Evolutionary conservation across 1,140 invertebrate genomes (phyloP), one percentile per base, ranked within the genome.

Genomic region (Nebria ingens): DNA sequence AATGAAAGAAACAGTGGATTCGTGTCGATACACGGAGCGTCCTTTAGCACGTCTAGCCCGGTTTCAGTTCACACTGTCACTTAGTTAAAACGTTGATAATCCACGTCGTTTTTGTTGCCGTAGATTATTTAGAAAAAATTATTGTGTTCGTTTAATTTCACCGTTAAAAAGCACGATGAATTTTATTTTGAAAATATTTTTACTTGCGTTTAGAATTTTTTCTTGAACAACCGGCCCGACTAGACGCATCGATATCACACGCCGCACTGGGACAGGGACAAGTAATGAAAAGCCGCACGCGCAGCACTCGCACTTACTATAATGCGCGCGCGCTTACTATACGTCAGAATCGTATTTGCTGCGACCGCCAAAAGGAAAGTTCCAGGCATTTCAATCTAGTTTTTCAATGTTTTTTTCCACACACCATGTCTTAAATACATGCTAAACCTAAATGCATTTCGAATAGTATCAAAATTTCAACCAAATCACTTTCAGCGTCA

Each of bases 211-310:
- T 29, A 29, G 25, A 29, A 29, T 29, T 6, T 45, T 11, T 45
- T 45, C 9, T 45, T 3, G 40, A 45, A 45, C 40, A 45, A 45
- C 40, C 17, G 38, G 34, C 34, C 38, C 53, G 25, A 23, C 13
- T 49, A 54, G 22, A 45, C 42, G 21, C 42, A 25, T 19, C 22
- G 19, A 12, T 50, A 51, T 20, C 55, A 51, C 45, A 51, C 38
- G 21, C 45, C 21, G 19, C 21, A 49, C 21, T 20, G 45, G 29
- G 21, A 25, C 19, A 23, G 15, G 50, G 19, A 9, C 2, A 17
- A 49, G 19, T 9, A 19, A 55, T 17, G 15, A 21, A 55, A 55
- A 19, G 17, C 20, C 54, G 40, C n/a, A 21, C 21, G 21, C 20
- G 40, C 19, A 55, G 9, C 20, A 34, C 12, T 11, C 22, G 54